A percentile compares a stretch with the other conserved stretches of the same genome.
phyloP scores from a whole-genome alignment of 1,140 invertebrate genomes.

The Brachionus sp. region DNA sequence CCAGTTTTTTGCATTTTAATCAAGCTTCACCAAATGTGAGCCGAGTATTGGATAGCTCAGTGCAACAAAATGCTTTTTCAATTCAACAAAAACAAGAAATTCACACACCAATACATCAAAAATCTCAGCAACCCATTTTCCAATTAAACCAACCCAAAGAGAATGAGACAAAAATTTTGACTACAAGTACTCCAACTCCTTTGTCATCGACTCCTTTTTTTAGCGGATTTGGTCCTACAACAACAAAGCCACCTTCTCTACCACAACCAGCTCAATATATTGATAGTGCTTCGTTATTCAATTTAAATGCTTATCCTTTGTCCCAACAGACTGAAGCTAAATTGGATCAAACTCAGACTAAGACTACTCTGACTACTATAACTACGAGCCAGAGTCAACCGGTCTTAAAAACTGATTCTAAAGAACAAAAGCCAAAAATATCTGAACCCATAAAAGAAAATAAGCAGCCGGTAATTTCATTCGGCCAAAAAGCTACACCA shows the following conservation, averaged over 20 bases:
- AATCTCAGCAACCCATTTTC: not conserved
- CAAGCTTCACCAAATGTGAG: not conserved
- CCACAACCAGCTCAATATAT: not conserved
- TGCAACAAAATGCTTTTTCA: not conserved
- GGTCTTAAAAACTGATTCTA: not conserved
- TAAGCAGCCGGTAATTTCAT: not conserved
- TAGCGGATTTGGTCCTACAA: not conserved
- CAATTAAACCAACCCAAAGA: not conserved
- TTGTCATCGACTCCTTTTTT: not conserved
- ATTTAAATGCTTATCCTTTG: not conserved
- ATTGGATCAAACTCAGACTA: not conserved
- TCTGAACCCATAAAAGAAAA: not conserved
- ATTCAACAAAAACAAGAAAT: not conserved
- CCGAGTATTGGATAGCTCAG: not conserved
- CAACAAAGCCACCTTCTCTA: not conserved
- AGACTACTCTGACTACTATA: not conserved
- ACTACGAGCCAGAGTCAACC: not conserved
- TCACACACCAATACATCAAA: constrained; percentile 17
- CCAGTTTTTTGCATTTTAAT: constrained; percentile 18
- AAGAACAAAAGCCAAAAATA: not conserved
- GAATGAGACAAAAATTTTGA: not conserved
- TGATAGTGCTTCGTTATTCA: not conserved
- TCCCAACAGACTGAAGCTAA: too few species aligned
- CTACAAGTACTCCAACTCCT: not conserved
- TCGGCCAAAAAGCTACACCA: not conserved